These are phyloP conservation scores for Coreoperca whiteheadi DNA, from an alignment of 2,113 vertebrate species.

Conservation along the genomic window DNA sequence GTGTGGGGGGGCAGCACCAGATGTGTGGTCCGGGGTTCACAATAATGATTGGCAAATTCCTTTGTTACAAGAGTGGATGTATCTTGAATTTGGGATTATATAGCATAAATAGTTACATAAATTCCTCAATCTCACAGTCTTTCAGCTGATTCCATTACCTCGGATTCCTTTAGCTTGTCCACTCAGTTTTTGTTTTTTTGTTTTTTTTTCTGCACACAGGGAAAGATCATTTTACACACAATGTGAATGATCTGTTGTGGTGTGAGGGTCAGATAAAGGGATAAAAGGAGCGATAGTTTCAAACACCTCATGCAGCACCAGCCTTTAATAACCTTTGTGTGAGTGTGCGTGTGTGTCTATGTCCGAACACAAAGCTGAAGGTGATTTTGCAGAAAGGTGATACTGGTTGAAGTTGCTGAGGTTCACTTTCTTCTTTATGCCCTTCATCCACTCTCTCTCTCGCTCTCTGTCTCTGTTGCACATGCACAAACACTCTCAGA, in stretches of 20 bases:
- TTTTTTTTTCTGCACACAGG: not conserved
- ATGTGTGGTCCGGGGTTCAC: not conserved
- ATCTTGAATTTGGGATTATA: not conserved
- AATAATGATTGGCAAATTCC: not conserved
- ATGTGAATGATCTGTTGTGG: not conserved
- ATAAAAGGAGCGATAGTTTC: not conserved
- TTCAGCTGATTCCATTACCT: not conserved
- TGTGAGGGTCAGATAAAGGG: constrained; percentile 3
- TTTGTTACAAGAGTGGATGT: not conserved
- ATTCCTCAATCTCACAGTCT: not conserved
- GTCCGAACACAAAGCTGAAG: constrained; percentile 25
- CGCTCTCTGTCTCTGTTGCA: not conserved
- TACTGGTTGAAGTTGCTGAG: constrained; percentile 73
- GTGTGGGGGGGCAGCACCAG: not conserved
- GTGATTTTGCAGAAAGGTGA: constrained; percentile 79
- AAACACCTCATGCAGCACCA: not conserved
- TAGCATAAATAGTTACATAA: not conserved
- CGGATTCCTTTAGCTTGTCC: not conserved
- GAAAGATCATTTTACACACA: constrained; percentile 4
- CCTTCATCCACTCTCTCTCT: constrained; percentile 45
- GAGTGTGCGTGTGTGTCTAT: constrained; percentile 4
- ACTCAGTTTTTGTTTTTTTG: too few relatives aligned
- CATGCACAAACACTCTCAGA: constrained; percentile 22
- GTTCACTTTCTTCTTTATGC: constrained; percentile 56
- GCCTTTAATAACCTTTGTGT: constrained; percentile 27